Evolutionary conservation across 2,797 vertebrate species (phyloP).

Genomic region (Gallirallus australis): DNA sequence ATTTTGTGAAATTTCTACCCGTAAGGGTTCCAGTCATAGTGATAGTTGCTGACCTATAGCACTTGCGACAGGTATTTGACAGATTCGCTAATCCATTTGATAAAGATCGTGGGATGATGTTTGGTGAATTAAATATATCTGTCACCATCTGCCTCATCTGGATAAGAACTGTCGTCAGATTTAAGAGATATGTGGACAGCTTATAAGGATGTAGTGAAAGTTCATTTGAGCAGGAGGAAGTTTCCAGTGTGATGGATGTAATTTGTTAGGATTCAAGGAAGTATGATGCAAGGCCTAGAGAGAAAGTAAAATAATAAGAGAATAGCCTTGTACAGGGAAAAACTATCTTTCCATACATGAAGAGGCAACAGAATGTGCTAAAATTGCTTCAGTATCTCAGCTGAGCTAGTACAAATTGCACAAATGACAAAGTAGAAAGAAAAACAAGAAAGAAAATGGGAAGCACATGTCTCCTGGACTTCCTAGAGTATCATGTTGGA

Average conservation of each 20-base stretch:
- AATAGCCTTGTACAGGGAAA: background rate
- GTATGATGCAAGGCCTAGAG: background rate
- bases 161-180: background rate
- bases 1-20: background rate
- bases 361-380: background rate
- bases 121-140: background rate
- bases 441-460: background rate
- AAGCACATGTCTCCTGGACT: background rate
- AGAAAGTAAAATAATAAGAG: background rate
- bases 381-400: background rate
- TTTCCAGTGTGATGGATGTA: background rate
- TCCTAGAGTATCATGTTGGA: background rate
- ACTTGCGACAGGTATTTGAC: background rate
- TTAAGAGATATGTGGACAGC: background rate
- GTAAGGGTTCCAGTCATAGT: background rate
- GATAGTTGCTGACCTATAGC: background rate
- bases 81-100: background rate
- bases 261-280: background rate
- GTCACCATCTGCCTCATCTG: background rate
- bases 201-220: background rate
- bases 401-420: background rate
- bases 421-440: background rate
- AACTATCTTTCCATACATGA: background rate
- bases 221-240: background rate
- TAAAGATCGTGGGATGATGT: background rate